Evolutionary conservation across 2,113 vertebrate genomes (phyloP).

Genomic region (Prionailurus viverrinus): DNA sequence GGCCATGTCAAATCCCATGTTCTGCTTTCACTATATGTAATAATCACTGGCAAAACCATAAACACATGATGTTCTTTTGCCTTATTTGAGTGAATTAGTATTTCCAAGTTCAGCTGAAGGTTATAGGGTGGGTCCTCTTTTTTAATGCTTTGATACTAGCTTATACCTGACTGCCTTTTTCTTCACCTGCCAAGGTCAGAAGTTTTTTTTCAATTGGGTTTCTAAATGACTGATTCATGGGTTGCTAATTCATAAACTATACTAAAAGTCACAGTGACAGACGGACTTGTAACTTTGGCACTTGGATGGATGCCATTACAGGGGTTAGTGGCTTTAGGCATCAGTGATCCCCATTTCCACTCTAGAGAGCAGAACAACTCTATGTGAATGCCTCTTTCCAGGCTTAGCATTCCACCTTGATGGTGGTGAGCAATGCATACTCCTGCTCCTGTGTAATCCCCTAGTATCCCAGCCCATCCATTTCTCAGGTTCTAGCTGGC

Average conservation of each 20-base stretch:
- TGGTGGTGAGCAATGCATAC: background rate
- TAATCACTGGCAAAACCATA: background rate
- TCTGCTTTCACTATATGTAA: background rate
- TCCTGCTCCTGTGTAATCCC: rapidly evolving
- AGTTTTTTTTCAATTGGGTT: background rate
- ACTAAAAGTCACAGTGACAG: background rate
- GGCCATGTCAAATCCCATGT: background rate
- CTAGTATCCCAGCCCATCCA: background rate
- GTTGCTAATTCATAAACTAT: background rate
- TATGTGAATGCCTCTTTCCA: background rate
- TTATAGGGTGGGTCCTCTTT: background rate
- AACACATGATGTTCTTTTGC: background rate
- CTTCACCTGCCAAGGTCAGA: background rate
- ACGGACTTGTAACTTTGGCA: background rate
- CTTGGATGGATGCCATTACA: background rate
- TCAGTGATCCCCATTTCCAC: background rate
- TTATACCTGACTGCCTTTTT: background rate
- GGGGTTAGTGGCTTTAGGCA: background rate
- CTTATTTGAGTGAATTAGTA: background rate
- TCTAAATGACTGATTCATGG: background rate
- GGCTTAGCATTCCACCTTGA: background rate
- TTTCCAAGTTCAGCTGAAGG: background rate
- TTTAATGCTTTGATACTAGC: background rate
- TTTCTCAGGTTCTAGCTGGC: background rate
- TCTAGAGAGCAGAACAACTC: background rate